phyloP scores from a whole-genome alignment of 2,888 invertebrate species.

The Drosophila anomalata region DNA sequence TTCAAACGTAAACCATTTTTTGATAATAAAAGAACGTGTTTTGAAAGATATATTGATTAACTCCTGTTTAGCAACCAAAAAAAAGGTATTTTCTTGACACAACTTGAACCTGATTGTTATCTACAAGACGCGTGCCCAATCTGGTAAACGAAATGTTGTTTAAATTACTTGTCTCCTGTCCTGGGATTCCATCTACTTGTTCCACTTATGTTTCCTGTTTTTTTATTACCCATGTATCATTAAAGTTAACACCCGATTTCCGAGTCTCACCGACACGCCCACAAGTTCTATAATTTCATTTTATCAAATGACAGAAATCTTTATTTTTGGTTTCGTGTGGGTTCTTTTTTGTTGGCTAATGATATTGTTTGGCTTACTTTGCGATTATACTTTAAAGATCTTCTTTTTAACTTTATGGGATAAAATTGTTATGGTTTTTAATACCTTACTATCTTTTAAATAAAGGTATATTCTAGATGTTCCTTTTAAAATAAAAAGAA shows the following conservation, averaged over 20 bases:
- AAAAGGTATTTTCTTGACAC: neutral
- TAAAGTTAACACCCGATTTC: constrained; percentile 23
- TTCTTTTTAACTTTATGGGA: no score
- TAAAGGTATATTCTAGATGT: no score
- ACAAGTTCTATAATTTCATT: constrained; percentile 38
- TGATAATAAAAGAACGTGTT: neutral
- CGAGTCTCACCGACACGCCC: constrained; percentile 23
- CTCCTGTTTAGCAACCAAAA: neutral
- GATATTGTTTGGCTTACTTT: constrained; percentile 1
- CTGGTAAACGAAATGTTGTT: constrained; percentile 35
- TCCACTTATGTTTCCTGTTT: constrained; percentile 45
- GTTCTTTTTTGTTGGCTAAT: constrained; percentile 13
- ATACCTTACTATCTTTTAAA: no score
- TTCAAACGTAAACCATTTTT: no score
- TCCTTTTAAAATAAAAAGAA: no score
- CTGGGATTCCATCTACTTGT: constrained; percentile 44
- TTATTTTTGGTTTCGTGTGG: constrained; percentile 23
- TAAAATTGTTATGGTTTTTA: no score
- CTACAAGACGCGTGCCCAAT: constrained; percentile 27
- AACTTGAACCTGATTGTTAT: constrained; percentile 19
- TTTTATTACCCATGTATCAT: constrained; percentile 50
- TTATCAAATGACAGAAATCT: constrained; percentile 64
- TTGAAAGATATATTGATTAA: neutral
- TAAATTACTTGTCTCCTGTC: constrained; percentile 44
- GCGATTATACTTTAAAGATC: neutral